Conservation (phyloP, 2,797 vertebrate genomes). For the Microhierax caerulescens region DNA sequence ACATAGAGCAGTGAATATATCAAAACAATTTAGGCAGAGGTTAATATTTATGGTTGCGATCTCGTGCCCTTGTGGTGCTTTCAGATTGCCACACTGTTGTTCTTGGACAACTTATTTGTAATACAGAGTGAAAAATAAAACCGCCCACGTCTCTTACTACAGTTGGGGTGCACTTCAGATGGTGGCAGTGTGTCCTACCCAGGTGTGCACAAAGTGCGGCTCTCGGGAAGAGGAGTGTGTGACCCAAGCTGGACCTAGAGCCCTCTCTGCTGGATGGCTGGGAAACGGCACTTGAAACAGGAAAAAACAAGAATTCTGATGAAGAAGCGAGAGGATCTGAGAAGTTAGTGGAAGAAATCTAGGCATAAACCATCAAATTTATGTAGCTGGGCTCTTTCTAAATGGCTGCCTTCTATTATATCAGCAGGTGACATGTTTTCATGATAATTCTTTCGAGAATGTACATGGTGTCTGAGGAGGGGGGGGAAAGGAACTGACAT, state of each 20-base stretch:
- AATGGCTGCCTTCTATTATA: background rate
- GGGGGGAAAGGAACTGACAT: background rate
- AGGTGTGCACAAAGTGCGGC: background rate
- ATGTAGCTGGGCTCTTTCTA: background rate
- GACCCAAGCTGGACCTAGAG: constrained; percentile 38
- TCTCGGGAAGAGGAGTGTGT: background rate
- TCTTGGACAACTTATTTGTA: background rate
- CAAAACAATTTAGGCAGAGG: background rate
- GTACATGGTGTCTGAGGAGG: accelerated
- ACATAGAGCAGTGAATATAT: background rate
- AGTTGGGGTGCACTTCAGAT: background rate
- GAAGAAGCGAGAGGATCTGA: background rate
- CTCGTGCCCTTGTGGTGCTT: background rate
- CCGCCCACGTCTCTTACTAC: background rate
- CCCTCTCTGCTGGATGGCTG: constrained; percentile 61
- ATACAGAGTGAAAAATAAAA: background rate
- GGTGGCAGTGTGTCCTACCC: background rate
- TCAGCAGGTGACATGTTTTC: background rate
- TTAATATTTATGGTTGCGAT: accelerated
- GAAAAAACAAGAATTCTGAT: background rate
- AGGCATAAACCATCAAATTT: background rate
- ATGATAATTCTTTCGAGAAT: background rate
- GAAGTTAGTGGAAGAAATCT: background rate
- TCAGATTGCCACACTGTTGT: background rate
- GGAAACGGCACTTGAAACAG: constrained; percentile 7